Conservation (phyloP, 2,888 invertebrate species). For the Ochropleura leucogaster region DNA sequence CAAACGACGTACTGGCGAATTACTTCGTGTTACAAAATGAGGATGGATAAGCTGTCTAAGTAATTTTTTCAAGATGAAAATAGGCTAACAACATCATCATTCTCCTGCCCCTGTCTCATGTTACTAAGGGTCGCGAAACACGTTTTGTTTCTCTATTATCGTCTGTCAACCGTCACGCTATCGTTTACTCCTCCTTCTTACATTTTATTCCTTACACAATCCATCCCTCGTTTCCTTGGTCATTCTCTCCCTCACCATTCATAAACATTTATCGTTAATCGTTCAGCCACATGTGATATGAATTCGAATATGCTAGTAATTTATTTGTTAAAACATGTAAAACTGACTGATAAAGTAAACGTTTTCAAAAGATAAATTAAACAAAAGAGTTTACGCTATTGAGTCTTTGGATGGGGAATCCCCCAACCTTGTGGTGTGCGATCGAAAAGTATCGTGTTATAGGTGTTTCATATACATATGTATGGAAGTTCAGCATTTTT, state of each 20-base stretch:
- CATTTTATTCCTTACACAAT: too few relatives aligned
- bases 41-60: neutral
- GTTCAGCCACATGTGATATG: too few relatives aligned
- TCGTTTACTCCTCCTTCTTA: too few relatives aligned
- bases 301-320: too few relatives aligned
- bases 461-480: too few relatives aligned
- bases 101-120: too few relatives aligned
- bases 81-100: neutral
- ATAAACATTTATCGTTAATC: too few relatives aligned
- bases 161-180: too few relatives aligned
- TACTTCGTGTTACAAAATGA: constrained; percentile 9
- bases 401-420: neutral
- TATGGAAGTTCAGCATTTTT: neutral
- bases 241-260: too few relatives aligned
- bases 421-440: neutral
- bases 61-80: neutral
- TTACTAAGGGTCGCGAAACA: too few relatives aligned
- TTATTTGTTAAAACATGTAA: neutral
- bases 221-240: too few relatives aligned
- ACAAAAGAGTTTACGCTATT: neutral
- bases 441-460: neutral
- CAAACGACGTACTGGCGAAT: constrained; percentile 2
- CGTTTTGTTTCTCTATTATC: too few relatives aligned
- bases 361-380: neutral
- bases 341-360: neutral